Percentiles rank a stretch among this genome's conserved stretches.
Evolutionary conservation across 2,797 vertebrate genomes (phyloP).

Genomic region (Periparus ater): DNA sequence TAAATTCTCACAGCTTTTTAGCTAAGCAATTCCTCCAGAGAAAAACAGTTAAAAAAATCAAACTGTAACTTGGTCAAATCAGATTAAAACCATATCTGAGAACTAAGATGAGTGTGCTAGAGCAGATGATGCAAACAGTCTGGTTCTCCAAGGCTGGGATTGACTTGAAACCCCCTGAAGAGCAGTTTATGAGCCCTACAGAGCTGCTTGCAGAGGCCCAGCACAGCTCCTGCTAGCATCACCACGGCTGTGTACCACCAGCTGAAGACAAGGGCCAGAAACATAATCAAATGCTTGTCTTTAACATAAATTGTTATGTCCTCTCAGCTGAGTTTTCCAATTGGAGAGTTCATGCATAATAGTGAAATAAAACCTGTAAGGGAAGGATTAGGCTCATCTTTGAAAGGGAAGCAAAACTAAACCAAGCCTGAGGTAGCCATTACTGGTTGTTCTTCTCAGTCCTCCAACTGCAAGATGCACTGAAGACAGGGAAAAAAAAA

Average conservation of each 20-base stretch:
- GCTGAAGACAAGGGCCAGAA: neutral
- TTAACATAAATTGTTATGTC: neutral
- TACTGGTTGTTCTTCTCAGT: neutral
- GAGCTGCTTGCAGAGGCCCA: neutral
- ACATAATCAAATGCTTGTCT: neutral
- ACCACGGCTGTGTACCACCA: neutral
- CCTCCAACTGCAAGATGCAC: neutral
- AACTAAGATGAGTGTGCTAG: neutral
- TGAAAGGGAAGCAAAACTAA: neutral
- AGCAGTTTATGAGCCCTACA: neutral
- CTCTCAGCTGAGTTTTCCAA: neutral
- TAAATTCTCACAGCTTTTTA: neutral
- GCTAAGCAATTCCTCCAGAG: neutral
- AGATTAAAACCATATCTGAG: neutral
- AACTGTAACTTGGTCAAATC: neutral
- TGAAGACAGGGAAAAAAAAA: neutral
- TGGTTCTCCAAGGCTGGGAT: neutral
- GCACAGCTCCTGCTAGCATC: neutral
- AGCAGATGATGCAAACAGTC: neutral
- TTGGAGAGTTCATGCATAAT: neutral
- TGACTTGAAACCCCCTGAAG: neutral
- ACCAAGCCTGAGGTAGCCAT: neutral
- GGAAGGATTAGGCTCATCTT: neutral
- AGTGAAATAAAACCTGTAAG: neutral
- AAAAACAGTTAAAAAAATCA: neutral